Evolutionary conservation across 2,113 vertebrate species (phyloP).

Genomic region (Naja naja): DNA sequence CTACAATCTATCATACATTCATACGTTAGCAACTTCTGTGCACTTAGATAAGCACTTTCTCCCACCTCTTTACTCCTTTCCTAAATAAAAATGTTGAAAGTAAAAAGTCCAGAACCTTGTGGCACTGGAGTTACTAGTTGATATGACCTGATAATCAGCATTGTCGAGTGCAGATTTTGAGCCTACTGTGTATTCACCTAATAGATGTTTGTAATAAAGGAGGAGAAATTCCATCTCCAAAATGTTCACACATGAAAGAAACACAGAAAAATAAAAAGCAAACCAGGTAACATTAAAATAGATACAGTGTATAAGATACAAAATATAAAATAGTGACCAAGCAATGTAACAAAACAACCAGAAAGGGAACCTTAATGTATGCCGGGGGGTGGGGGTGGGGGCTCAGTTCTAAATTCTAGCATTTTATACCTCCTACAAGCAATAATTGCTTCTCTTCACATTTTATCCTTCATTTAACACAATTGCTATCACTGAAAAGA

Average conservation of each 20-base stretch:
- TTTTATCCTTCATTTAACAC: background rate
- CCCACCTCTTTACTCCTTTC: background rate
- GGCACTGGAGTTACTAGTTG: background rate
- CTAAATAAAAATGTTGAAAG: background rate
- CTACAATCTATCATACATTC: background rate
- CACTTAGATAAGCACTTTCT: background rate
- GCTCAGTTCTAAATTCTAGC: background rate
- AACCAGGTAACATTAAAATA: background rate
- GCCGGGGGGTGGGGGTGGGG: too few relatives aligned
- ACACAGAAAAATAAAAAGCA: background rate
- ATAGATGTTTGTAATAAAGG: background rate
- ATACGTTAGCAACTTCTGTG: background rate
- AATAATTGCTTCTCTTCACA: background rate
- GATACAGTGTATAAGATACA: background rate
- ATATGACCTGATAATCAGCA: background rate
- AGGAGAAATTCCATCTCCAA: background rate
- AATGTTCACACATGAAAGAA: background rate
- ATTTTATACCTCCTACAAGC: background rate
- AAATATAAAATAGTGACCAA: background rate
- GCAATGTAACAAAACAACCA: background rate
- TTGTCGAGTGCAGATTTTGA: too few relatives aligned
- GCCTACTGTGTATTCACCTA: background rate
- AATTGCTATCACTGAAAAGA: fast-evolving
- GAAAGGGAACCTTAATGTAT: background rate
- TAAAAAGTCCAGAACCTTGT: background rate